phyloP scores from a whole-genome alignment of 1,140 invertebrate species.

The Drosophila pallidifrons region DNA sequence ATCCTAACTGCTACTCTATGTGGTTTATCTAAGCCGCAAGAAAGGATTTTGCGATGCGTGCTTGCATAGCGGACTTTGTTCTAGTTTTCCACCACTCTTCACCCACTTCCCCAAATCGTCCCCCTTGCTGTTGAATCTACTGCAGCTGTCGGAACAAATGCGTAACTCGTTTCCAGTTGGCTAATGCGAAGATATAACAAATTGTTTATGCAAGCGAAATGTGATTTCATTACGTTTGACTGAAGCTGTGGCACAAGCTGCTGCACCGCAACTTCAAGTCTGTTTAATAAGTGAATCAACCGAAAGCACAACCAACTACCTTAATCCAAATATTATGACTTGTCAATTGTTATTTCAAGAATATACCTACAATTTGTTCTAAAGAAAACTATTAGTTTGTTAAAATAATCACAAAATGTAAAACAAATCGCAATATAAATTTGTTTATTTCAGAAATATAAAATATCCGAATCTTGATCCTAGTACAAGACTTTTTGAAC shows the following conservation, averaged over 20 bases:
- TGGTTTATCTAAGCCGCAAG: slow-evolving; percentile 42
- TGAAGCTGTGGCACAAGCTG: slow-evolving; percentile 26
- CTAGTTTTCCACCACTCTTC: slow-evolving; percentile 6
- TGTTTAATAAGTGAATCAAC: slow-evolving; percentile 5
- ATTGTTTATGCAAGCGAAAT: slow-evolving; percentile 57
- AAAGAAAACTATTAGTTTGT: too few species aligned
- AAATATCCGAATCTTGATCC: too few species aligned
- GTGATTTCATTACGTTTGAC: slow-evolving; percentile 48
- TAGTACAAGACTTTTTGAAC: too few species aligned
- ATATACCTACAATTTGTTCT: too few species aligned
- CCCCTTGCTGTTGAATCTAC: not conserved
- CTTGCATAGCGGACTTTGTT: slow-evolving; percentile 42
- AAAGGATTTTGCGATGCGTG: slow-evolving; percentile 48
- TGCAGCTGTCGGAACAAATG: slow-evolving; percentile 45
- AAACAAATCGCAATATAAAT: too few species aligned
- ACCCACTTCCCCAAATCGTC: too few species aligned
- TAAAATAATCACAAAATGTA: too few species aligned
- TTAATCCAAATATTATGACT: slow-evolving; percentile 8
- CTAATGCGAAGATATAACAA: slow-evolving; percentile 51
- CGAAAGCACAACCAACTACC: not conserved
- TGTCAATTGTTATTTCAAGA: not conserved
- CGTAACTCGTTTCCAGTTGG: slow-evolving; percentile 52
- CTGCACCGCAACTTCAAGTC: slow-evolving; percentile 1
- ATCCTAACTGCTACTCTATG: not conserved
- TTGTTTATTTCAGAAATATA: too few species aligned